phyloP scores from a whole-genome alignment of 2,888 invertebrate genomes.

The Merodon equestris region DNA sequence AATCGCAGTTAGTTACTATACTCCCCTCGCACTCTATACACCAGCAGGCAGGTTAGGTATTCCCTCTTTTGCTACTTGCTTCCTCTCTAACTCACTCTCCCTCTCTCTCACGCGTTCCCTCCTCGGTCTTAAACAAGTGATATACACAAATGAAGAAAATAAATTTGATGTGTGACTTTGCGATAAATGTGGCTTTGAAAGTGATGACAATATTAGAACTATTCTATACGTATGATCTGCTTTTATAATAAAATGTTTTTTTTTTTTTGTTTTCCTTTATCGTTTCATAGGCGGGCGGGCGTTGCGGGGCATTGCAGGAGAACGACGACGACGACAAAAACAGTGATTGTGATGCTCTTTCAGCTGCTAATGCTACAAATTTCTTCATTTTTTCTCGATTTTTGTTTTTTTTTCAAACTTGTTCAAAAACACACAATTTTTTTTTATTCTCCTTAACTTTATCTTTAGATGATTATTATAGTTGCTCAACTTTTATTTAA shows the following conservation, averaged over 20 bases:
- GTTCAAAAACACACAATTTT: constrained; percentile 53
- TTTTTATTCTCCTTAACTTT: constrained; percentile 20
- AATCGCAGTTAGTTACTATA: too few species aligned
- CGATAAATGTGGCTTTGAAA: too few species aligned
- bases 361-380: constrained; percentile 55
- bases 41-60: too few species aligned
- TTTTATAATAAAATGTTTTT: constrained; percentile 44
- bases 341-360: constrained; percentile 57
- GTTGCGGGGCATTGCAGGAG: constrained; percentile 55
- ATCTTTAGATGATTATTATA: too few species aligned
- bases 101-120: constrained; percentile 18
- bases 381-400: constrained; percentile 4
- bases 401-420: too few species aligned
- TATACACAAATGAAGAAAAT: constrained; percentile 8
- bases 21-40: too few species aligned
- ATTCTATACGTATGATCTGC: background rate
- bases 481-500: too few species aligned
- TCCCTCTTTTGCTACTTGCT: too few species aligned
- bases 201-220: too few species aligned
- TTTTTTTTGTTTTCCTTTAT: constrained; percentile 33
- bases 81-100: constrained; percentile 21
- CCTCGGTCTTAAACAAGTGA: constrained; percentile 38
- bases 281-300: constrained; percentile 31
- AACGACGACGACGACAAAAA: constrained; percentile 46
- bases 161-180: too few species aligned